Evolutionary conservation across 2,797 vertebrate species (phyloP).

Genomic region (Alosa sapidissima): DNA sequence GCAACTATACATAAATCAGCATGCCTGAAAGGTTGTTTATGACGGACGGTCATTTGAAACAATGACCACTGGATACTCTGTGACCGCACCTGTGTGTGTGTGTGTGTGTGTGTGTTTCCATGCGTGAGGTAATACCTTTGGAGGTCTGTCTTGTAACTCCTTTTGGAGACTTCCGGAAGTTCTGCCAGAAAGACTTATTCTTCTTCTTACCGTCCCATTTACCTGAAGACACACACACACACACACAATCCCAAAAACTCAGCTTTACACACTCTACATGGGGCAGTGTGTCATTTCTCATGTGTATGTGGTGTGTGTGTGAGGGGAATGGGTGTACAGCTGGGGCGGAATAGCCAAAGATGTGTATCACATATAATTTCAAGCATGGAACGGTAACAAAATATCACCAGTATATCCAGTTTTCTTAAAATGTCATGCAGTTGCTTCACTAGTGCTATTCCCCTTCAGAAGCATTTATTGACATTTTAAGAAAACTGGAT

Average conservation of each 20-base stretch:
- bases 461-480: no score
- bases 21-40: no score
- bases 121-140: conserved; percentile 81
- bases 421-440: no score
- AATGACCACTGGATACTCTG: no score
- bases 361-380: no score
- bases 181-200: conserved; percentile 98
- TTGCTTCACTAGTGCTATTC: no score
- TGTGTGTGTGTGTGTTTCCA: background rate
- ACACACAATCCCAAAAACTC: conserved; percentile 29
- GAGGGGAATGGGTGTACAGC: background rate
- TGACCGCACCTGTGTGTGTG: no score
- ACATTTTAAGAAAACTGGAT: no score
- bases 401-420: no score
- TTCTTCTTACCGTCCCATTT: conserved; percentile 98
- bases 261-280: background rate
- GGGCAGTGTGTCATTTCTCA: background rate
- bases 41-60: no score
- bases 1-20: no score
- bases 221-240: conserved; percentile 67
- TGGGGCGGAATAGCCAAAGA: background rate
- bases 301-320: background rate
- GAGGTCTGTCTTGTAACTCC: conserved; percentile 87
- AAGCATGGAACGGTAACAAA: no score
- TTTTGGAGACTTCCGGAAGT: conserved; percentile 94